Percentiles rank a stretch among this genome's conserved stretches.
phyloP scores from a whole-genome alignment of 2,797 vertebrate genomes.

The Chaetophractus vellerosus region DNA sequence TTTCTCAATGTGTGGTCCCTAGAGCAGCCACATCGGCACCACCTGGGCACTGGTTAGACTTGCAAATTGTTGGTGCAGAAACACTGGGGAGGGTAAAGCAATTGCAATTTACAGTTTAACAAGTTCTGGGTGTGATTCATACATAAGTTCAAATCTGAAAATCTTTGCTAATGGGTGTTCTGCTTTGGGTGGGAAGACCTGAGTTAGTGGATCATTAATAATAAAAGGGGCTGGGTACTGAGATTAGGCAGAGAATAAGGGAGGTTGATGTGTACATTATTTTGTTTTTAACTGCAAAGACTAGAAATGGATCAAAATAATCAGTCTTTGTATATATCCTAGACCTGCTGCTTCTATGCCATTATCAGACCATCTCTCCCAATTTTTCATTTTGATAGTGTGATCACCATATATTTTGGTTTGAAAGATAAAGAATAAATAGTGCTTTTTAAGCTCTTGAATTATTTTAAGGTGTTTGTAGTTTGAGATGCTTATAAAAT shows the following conservation, averaged over 20 bases:
- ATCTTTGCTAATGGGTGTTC: neutral
- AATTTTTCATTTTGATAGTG: neutral
- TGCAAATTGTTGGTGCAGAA: neutral
- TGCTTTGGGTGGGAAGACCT: neutral
- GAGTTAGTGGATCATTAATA: neutral
- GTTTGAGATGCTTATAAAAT: constrained; percentile 16
- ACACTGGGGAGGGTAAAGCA: neutral
- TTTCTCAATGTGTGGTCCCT: neutral
- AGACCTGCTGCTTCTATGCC: neutral
- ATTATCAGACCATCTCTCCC: neutral
- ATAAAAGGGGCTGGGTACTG: neutral
- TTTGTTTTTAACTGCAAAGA: neutral
- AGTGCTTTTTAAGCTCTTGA: neutral
- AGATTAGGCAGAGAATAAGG: neutral
- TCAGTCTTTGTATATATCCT: neutral
- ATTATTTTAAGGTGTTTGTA: neutral
- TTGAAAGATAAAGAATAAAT: neutral
- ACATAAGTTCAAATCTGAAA: neutral
- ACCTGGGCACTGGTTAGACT: neutral
- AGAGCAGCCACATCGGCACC: neutral
- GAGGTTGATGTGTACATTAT: neutral
- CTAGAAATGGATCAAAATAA: neutral
- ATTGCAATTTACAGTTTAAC: neutral
- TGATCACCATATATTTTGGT: neutral
- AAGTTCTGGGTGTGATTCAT: neutral